A percentile compares a stretch with the other conserved stretches of the same genome.
These are phyloP conservation scores for Drosophila bocki DNA, from an alignment of 1,140 invertebrate species.

Conservation along the genomic window DNA sequence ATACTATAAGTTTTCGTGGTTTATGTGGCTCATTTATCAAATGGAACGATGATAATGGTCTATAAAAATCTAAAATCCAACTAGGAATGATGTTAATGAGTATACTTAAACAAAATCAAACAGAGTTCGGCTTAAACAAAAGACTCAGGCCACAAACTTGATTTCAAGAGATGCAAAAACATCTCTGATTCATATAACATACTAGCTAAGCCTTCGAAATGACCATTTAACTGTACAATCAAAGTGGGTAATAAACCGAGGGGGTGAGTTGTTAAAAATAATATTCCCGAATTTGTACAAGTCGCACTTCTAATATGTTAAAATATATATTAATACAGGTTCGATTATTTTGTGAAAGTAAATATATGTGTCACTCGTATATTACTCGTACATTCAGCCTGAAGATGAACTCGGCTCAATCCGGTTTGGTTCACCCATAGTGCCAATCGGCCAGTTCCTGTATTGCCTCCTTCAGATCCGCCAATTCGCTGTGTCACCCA, in stretches of 20 bases:
- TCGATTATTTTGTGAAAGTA: slow-evolving; percentile 33
- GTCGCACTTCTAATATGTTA: background rate
- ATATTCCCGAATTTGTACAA: background rate
- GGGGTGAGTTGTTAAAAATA: slow-evolving; percentile 2
- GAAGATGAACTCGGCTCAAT: slow-evolving; percentile 39
- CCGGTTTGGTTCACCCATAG: slow-evolving; percentile 30
- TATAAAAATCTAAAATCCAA: slow-evolving; percentile 20
- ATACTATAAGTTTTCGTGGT: slow-evolving; percentile 2
- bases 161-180: slow-evolving; percentile 30
- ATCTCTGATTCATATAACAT: slow-evolving; percentile 3
- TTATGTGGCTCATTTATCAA: slow-evolving; percentile 26
- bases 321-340: slow-evolving; percentile 15
- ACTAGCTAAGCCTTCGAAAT: too few relatives aligned
- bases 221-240: slow-evolving; percentile 7
- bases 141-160: slow-evolving; percentile 57
- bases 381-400: slow-evolving; percentile 5
- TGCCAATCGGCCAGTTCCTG: slow-evolving; percentile 29
- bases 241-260: slow-evolving; percentile 6
- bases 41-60: slow-evolving; percentile 21
- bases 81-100: slow-evolving; percentile 22
- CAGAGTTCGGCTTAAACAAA: slow-evolving; percentile 39
- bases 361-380: slow-evolving; percentile 7
- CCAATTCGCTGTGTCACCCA: slow-evolving; percentile 34
- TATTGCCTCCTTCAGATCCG: slow-evolving; percentile 33
- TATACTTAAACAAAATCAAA: background rate